phyloP scores from a whole-genome alignment of 2,888 invertebrate genomes.

The Choreutis nemorana region DNA sequence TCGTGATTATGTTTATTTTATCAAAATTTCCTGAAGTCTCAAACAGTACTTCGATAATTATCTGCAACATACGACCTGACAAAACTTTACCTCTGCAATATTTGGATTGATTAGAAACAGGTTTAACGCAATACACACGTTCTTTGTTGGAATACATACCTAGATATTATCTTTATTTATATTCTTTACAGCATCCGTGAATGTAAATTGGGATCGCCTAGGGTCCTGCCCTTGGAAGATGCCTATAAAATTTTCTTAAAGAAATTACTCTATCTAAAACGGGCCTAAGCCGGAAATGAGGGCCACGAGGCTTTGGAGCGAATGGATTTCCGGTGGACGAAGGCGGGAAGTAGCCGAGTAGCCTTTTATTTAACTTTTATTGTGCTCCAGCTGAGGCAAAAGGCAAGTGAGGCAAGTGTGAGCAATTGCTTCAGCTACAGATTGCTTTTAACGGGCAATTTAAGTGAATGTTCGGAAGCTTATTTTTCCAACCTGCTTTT shows the following conservation, averaged over 20 bases:
- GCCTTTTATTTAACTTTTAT: constrained; percentile 28
- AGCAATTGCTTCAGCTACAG: constrained; percentile 10
- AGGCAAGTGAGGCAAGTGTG: constrained; percentile 11
- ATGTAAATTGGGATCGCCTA: no score
- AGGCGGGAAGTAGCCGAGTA: constrained; percentile 2
- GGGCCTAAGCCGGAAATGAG: constrained; percentile 30
- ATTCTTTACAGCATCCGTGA: no score
- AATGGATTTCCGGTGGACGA: constrained; percentile 32
- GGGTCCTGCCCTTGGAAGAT: no score
- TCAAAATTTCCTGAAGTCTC: no score
- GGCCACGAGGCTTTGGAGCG: constrained; percentile 24
- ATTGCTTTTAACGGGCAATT: constrained; percentile 9
- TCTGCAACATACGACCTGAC: no score
- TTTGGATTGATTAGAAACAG: no score
- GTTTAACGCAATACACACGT: no score
- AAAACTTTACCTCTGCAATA: no score
- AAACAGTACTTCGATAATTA: no score
- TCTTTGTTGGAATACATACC: no score
- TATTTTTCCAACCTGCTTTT: not conserved
- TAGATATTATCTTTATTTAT: no score
- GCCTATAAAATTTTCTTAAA: not conserved
- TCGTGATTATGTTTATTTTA: no score
- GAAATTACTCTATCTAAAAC: constrained; percentile 1
- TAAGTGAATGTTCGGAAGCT: not conserved
- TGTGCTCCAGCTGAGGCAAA: constrained; percentile 17